Evolutionary conservation across 2,113 vertebrate species (phyloP), one percentile per base, ranked within the genome.

Genomic region (Burhinus oedicnemus): DNA sequence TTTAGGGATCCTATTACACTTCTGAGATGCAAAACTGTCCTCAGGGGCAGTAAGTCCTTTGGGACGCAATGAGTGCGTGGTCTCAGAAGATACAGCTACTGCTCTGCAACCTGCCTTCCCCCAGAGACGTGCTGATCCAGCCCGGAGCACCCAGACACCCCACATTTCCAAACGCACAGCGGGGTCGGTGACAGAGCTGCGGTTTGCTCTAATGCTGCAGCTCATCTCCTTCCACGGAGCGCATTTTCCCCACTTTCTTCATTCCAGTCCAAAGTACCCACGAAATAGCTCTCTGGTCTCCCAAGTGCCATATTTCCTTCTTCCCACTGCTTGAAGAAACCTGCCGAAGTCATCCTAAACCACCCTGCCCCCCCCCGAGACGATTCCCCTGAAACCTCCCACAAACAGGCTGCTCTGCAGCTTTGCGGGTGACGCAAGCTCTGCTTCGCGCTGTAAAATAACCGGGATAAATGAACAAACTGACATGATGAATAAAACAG

Each of bases 361-460:
- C 29, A 2, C 58, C 57, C 60, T 45, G 40, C 40, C 40, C 64
- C 47, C 18, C 42, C 15, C 5, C 14, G 12, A n/a, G 44, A 21
- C 12, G n/a, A 66, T 32, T 40, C 83, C 92, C 17, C 78, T 1
- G 78, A 52, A 92, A 2, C 92, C 96, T 97, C 97, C 91, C 93
- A 52, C 96, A 64, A 3, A 26, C 91, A 95, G 94, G 95, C 96
- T 95, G 95, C 93, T 94, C 87, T 11, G 49, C 77, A 71, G 83
- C 77, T 44, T 13, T 65, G 87, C 62, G 6, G 11, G 45, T 71
- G 88, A 49, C 49, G 62, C 58, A 9, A 83, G 74, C 69, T 15
- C 84, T 44, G 78, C 81, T 64, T 18, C 1, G 6, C 6, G 5
- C 21, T 55, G 78, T 34, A 29, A 51, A 66, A 26, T 45, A 58